Conservation (phyloP, 2,113 vertebrate species). For the Anguilla rostrata region DNA sequence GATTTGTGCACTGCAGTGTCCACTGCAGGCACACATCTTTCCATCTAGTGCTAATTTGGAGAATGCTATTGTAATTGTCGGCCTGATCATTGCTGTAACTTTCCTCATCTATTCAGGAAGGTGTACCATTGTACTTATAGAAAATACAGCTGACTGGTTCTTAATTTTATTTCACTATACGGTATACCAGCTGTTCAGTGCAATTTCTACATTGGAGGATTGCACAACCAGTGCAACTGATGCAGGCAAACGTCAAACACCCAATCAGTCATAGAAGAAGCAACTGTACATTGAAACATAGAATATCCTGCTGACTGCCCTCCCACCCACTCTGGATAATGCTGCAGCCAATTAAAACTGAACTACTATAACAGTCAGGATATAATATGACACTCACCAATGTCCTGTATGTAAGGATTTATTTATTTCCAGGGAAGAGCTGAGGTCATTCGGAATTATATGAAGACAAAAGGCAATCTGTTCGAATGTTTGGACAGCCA, state of each 20-base stretch:
- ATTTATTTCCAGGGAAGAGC: not conserved
- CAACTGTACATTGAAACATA: not conserved
- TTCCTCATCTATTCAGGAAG: not conserved
- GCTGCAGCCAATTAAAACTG: not conserved
- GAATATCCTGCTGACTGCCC: not conserved
- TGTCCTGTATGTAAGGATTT: not conserved
- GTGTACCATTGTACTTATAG: not conserved
- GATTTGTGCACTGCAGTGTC: too few relatives aligned
- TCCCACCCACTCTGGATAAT: not conserved
- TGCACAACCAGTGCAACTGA: not conserved
- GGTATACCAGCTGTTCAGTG: too few relatives aligned
- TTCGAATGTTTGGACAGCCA: not conserved
- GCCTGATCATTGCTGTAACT: not conserved
- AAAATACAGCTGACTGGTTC: not conserved
- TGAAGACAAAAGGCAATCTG: not conserved
- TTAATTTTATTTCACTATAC: too few relatives aligned
- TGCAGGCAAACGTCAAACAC: not conserved
- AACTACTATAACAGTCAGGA: not conserved
- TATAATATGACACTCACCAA: not conserved
- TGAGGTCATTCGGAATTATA: not conserved
- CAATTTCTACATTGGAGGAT: too few relatives aligned
- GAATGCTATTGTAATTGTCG: too few relatives aligned
- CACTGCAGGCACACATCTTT: too few relatives aligned
- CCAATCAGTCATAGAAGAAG: not conserved
- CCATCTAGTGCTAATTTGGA: too few relatives aligned